Base-by-base conservation (phyloP, 2,888 invertebrate species). In the Tetheella fluctuosa region DNA sequence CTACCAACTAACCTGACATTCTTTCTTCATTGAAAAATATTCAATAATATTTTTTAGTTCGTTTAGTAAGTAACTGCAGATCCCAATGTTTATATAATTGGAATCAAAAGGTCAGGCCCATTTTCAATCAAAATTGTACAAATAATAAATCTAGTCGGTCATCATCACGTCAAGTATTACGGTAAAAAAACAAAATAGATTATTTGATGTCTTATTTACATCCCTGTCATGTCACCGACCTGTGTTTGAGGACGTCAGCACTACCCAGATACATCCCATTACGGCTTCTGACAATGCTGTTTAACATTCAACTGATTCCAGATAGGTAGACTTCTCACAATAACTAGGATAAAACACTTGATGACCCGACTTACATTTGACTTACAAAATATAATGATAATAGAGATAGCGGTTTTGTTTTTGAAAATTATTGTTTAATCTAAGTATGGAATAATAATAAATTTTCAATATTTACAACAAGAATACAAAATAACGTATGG, bases 211-310 rank as follows among this genome's bases (percentile, higher is more conserved):
- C 81, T 79, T 48, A 34, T 34, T 34, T 23, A 34, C 34, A 12
- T 55, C 34, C 52, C 54, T 64, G 64, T 66, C 69, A 79, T 78
- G 85, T 84, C 82, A 79, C 69, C 71, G 85, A 84, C 86, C 84
- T 69, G 77, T 53, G 61, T 42, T 54, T 63, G 69, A 73, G 81
- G 78, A 76, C 81, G 74, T 73, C 78, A 82, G 68, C 82, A 73
- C 71, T 74, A 74, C 86, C 87, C 76, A 87, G 77, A 85, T 88
- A 85, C 89, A 90, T 89, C 59, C 63, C 72, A 85, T 85, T 84
- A 84, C 67, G 66, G 7, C 20, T 55, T 63, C 64, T 64, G 69
- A 86, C 84, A 85, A 86, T 85, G 65, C 74, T 71, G 69, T 66
- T 82, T 77, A 73, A 73, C 70, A 83, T 80, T 79, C 77, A 73